Evolutionary conservation across 2,113 vertebrate genomes (phyloP).

Genomic region (Pygoscelis adeliae): DNA sequence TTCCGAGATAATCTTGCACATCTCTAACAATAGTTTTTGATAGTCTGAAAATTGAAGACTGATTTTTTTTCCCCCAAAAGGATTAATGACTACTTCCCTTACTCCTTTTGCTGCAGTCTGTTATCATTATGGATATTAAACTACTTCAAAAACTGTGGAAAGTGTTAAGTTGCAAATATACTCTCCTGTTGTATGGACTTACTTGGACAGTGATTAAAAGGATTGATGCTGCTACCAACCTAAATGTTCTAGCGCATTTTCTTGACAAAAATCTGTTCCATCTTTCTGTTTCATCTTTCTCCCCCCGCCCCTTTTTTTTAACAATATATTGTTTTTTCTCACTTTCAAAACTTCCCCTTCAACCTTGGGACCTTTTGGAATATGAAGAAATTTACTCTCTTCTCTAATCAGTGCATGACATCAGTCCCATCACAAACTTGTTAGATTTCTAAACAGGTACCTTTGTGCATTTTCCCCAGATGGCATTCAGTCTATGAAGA

Average conservation of each 20-base stretch:
- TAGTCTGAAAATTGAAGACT: neutral
- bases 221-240: neutral
- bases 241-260: neutral
- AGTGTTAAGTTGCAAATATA: neutral
- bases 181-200: neutral
- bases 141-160: neutral
- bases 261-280: neutral
- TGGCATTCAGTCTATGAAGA: neutral
- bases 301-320: neutral
- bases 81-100: neutral
- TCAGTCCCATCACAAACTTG: neutral
- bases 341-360: neutral
- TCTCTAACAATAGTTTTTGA: conserved; percentile 2
- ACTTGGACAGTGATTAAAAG: neutral
- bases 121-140: conserved; percentile 10
- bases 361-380: neutral
- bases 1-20: neutral
- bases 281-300: neutral
- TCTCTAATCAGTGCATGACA: neutral
- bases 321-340: neutral
- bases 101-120: neutral
- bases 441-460: neutral
- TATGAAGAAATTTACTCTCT: neutral
- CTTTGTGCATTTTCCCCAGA: neutral
- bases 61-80: neutral